Conservation (phyloP, 1,140 invertebrate genomes). For the Drosophila sulfurigaster region DNA sequence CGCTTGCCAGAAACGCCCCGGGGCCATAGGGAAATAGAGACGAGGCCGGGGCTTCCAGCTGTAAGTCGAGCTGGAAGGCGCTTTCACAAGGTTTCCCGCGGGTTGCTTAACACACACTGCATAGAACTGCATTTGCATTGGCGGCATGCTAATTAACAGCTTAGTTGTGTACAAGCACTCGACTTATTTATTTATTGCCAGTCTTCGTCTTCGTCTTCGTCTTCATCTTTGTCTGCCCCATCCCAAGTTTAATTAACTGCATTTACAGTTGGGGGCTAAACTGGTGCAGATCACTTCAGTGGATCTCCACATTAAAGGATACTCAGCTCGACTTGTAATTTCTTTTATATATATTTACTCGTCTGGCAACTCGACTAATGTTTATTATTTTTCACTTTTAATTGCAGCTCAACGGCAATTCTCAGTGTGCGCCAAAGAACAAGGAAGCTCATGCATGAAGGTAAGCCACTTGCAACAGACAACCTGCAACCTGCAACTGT, state of each 20-base stretch:
- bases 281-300: constrained; percentile 41
- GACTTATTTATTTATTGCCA: constrained; percentile 52
- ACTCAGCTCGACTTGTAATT: constrained; percentile 16
- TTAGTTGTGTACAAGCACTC: constrained; percentile 34
- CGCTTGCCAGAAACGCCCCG: constrained; percentile 34
- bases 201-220: not conserved
- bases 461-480: constrained; percentile 33
- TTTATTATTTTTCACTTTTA: constrained; percentile 66
- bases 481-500: not conserved
- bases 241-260: constrained; percentile 47
- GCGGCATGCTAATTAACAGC: constrained; percentile 58
- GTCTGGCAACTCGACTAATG: constrained; percentile 47
- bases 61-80: constrained; percentile 46
- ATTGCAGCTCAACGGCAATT: constrained; percentile 65
- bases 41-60: constrained; percentile 4
- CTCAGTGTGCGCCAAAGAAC: constrained; percentile 27
- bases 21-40: not conserved
- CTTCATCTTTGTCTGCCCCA: not conserved
- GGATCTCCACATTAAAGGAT: constrained; percentile 51
- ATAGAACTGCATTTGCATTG: constrained; percentile 17
- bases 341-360: not conserved
- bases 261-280: constrained; percentile 57
- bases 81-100: constrained; percentile 60
- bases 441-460: constrained; percentile 60
- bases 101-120: constrained; percentile 28